Evolutionary conservation across 2,113 vertebrate species (phyloP), one percentile per base, ranked within the genome.

Genomic region (Barnardius zonarius): DNA sequence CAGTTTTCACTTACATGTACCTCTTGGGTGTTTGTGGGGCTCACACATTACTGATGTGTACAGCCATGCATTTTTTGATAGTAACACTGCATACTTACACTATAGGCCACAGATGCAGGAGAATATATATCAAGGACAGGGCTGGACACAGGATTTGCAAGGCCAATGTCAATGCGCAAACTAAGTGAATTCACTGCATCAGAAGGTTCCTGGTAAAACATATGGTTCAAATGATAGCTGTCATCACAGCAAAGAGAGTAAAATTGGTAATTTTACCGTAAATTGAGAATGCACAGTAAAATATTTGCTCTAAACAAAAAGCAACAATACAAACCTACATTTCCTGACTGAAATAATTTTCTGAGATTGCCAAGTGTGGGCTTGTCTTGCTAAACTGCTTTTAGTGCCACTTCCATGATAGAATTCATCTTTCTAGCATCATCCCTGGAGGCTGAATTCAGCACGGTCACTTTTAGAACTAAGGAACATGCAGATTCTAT

Each of bases 111-210:
- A 91, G 98, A 97, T 6, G 68, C 96, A 39, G 98, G 97, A 30
- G 98, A 98, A 94, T 98, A 98, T 33, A 91, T 93, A 92, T 99
- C 98, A 2, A 99, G 98, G 44, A 98, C 98, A 30, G 99, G 99
- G 86, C 98, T 98, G 6, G 96, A 98, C 24, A 97, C 93, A 69
- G 98, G 96, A 64, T 97, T 98, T 79, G 95, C 94, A 91, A 98
- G 98, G 59, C 97, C 94, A 61, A 99, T 95, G 93, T 99, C 98
- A 86, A 99, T 97, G 44, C 98, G 98, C 72, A 99, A 69, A 88
- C 97, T 97, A 76, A 99, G 93, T 14, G 99, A 98, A 73, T 97
- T 99, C 27, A 99, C 97, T 72, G 98, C 97, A 93, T 99, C 98
- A 6, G 98, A 98, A 17, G 98, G 97, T 55, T 99, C 98, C 99